Base-by-base conservation (phyloP, 2,797 vertebrate genomes). In the Harpagifer antarcticus region DNA sequence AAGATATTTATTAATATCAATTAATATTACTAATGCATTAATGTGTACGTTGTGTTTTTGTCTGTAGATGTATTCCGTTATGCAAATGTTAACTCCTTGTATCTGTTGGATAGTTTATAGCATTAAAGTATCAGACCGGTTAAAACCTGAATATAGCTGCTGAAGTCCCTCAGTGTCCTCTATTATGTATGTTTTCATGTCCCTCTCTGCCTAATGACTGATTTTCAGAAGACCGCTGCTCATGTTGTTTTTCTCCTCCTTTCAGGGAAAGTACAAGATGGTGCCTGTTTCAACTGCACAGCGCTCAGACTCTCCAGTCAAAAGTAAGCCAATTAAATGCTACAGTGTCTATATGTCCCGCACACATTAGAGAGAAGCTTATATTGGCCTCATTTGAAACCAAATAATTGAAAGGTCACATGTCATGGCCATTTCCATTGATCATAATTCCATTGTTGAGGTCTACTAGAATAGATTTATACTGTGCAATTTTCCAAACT, bases 281-380 rank as follows among this genome's bases (percentile, higher is more conserved):
- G 88, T 3, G 60, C 91, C 5, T 96, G 96, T 92, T 94, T 97
- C 72, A 94, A 88, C 68, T 98, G 96, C 86, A 86, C 94, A 31
- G 92, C 94, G 2, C 86, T 96, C 81, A 91, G 95, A 85, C 76
- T 96, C 79, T 85, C 91, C 78, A 95, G 89, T 89, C 94, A 88
- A 68, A 91, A 91, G 98, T 99, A 94, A 95, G 86, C 0, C 14
- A 40, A 3, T 57, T 37, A 33, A 43, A 19, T 11, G 2, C 13
- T 2, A 19, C 6, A 0, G 10, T 16, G 48, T 57, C 58, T 64
- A 8, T 53, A 27, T 8, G 33, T 48, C 2, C 37, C 42, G 16
- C 14, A 45, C 59, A 44, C 45, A 20, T 50, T 47, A 49, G 10
- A 33, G 33, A 69, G 40, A 9, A 15, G n/a, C 33, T 40, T 64